Evolutionary conservation across 2,113 vertebrate genomes (phyloP), one percentile per base, ranked within the genome.

Genomic region (Prochilodus magdalenae): DNA sequence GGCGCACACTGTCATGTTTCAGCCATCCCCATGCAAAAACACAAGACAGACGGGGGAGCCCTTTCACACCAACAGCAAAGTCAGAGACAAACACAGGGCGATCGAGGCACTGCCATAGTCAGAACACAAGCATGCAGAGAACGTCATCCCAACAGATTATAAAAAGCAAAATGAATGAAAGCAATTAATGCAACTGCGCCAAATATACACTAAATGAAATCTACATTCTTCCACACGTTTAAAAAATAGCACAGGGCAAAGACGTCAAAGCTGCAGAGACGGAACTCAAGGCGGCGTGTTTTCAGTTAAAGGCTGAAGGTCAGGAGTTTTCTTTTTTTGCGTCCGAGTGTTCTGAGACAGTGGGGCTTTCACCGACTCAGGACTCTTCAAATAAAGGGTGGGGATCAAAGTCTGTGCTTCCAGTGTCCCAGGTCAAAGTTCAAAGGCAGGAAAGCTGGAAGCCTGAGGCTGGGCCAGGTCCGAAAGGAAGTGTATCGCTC

Each of bases 401-500:
- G 27, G 27, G 40, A 3, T 27, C 18, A 70, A 62, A 75, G 22
- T 47, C 80, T 3, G 20, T n/a, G 51, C 73, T 1, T 59, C 47
- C 49, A 40, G 59, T 55, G 65, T 27, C 85, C 85, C 73, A 81
- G 88, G 88, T 93, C 94, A 94, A 84, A 99, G 95, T 93, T 99
- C 96, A 93, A 99, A 98, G 0, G 97, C 98, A 40, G 98, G 98
- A 86, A 99, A 99, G 86, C 90, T 90, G 53, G 97, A 96, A 0
- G 93, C 91, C 86, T 97, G 96, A 0, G 98, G 98, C 15, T 89
- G 88, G 11, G 90, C 82, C 87, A 99, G 74, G 72, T 99, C 98
- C 0, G 97, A 99, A 10, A 99, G 95, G 89, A 96, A 99, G 89
- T 98, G 94, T 89, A 99, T 93, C 11, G 97, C 90, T 49, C 98